A percentile compares a stretch with the other conserved stretches of the same genome.
These are phyloP conservation scores for Aleiodes sp. DNA, from an alignment of 1,140 invertebrate species.

Conservation along the genomic window DNA sequence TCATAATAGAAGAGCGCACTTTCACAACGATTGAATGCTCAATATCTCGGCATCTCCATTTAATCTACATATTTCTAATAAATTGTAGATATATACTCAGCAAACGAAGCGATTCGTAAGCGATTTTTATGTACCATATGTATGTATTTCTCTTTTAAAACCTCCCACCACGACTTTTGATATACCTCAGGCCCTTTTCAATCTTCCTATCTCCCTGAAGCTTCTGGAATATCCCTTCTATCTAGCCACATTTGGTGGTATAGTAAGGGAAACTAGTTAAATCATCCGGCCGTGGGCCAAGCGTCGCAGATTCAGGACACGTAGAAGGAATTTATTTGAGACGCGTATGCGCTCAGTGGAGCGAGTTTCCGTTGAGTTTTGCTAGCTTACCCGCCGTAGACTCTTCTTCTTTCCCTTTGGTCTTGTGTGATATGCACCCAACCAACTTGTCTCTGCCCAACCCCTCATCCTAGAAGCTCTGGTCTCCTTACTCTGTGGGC, in stretches of 20 bases:
- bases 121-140: background rate
- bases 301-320: conserved; percentile 44
- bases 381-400: conserved; percentile 11
- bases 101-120: background rate
- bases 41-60: background rate
- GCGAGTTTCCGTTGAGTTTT: conserved; percentile 36
- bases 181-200: conserved; percentile 8
- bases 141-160: background rate
- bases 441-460: conserved; percentile 32
- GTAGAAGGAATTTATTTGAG: conserved; percentile 52
- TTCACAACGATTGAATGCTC: background rate
- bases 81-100: background rate
- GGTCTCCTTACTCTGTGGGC: background rate
- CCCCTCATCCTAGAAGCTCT: background rate
- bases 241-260: background rate
- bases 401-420: conserved; percentile 12
- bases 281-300: conserved; percentile 35
- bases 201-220: conserved; percentile 4
- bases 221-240: background rate
- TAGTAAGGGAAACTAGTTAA: conserved; percentile 38
- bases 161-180: background rate
- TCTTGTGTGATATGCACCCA: conserved; percentile 38
- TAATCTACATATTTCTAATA: background rate
- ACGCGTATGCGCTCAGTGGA: conserved; percentile 44
- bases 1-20: background rate